Evolutionary conservation across 2,888 invertebrate genomes (phyloP).

Genomic region (Helobdella robusta): DNA sequence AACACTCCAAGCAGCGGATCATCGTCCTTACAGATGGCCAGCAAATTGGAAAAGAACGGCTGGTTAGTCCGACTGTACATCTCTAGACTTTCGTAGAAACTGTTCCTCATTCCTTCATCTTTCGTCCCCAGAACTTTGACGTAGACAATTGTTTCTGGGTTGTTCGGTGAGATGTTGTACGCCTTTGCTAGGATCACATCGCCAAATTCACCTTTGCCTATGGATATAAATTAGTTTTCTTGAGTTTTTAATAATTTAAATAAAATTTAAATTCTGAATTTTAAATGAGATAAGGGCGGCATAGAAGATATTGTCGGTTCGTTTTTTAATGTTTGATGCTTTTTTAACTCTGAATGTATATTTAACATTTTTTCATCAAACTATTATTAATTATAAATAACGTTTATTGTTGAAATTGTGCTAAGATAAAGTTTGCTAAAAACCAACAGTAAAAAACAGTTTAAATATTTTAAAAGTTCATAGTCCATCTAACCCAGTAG

Average conservation of each 20-base stretch:
- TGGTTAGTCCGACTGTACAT: conserved; percentile 16
- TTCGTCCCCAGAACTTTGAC: conserved; percentile 15
- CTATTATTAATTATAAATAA: no score
- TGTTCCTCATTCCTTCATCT: conserved; percentile 7
- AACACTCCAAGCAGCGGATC: conserved; percentile 23
- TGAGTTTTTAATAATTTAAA: no score
- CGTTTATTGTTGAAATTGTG: no score
- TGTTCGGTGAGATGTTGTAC: conserved; percentile 48
- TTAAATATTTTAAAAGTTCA: no score
- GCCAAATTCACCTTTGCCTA: conserved; percentile 22
- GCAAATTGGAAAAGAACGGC: conserved; percentile 16
- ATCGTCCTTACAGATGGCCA: conserved; percentile 20
- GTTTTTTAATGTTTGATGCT: no score
- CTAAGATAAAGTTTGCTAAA: no score
- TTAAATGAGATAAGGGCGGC: no score
- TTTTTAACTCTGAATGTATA: no score
- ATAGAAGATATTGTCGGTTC: no score
- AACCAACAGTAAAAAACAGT: no score
- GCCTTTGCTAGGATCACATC: conserved; percentile 22
- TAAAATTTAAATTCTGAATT: no score
- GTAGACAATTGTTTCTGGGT: conserved; percentile 42
- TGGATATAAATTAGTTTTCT: background rate
- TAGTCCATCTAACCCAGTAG: conserved; percentile 53
- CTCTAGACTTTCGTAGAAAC: conserved; percentile 7
- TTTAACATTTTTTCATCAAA: no score